Evolutionary conservation across 2,797 vertebrate genomes (phyloP).

Genomic region (Gila robusta): DNA sequence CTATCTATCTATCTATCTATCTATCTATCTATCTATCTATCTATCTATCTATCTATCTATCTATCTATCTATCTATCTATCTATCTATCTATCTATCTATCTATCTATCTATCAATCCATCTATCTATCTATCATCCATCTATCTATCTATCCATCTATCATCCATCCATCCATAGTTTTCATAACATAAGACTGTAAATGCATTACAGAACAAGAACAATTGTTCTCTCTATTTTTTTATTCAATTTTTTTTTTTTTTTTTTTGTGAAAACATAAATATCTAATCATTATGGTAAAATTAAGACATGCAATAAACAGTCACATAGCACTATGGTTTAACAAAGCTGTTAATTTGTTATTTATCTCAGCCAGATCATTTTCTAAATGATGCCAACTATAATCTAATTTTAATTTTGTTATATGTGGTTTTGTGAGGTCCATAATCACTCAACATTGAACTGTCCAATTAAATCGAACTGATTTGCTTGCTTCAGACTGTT

Average conservation of each 20-base stretch:
- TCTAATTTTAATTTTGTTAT: not conserved
- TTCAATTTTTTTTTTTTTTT: no score
- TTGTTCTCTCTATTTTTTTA: no score
- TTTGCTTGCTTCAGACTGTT: not conserved
- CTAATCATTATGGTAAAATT: not conserved
- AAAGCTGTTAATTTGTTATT: not conserved
- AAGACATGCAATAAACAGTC: not conserved
- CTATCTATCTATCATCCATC: not conserved
- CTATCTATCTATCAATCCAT: not conserved
- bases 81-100: not conserved
- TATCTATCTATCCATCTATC: no score
- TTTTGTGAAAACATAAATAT: not conserved
- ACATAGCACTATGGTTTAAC: not conserved
- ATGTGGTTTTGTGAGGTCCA: not conserved
- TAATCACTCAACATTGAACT: not conserved
- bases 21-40: not conserved
- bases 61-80: not conserved
- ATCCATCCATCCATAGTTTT: no score
- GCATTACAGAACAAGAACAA: not conserved
- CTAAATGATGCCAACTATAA: not conserved
- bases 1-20: slow-evolving; percentile 2
- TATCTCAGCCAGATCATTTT: no score
- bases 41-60: not conserved
- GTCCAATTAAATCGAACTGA: not conserved
- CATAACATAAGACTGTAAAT: not conserved